These are phyloP conservation scores for Sinella curviseta DNA, from an alignment of 1,140 invertebrate genomes.

Conservation along the genomic window DNA sequence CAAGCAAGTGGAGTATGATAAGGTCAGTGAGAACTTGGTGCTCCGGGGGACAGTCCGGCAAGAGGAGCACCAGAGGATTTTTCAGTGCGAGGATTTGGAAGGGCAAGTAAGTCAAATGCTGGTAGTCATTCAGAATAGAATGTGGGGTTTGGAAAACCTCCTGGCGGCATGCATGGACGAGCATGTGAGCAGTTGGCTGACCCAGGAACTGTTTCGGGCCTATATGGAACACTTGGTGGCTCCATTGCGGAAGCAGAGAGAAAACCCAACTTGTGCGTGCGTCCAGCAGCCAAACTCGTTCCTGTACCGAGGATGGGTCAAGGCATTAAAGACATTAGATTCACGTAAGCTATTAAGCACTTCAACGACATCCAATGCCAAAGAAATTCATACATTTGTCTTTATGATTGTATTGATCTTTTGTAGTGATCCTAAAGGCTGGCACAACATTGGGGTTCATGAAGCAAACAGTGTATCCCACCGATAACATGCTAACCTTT, in stretches of 20 bases:
- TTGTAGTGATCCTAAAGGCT: conserved; percentile 28
- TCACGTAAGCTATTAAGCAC: conserved; percentile 8
- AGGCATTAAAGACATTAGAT: conserved; percentile 4
- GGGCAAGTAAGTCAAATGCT: conserved; percentile 27
- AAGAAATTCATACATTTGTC: neutral
- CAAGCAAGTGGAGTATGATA: conserved; percentile 23
- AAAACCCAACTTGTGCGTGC: conserved; percentile 31
- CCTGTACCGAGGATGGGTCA: conserved; percentile 15
- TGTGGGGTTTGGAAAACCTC: conserved; percentile 46
- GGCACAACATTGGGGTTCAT: conserved; percentile 39
- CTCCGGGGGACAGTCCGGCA: conserved; percentile 16
- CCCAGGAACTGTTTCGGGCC: conserved; percentile 41
- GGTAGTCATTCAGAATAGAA: conserved; percentile 35
- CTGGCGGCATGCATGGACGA: conserved; percentile 35
- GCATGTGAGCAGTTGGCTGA: conserved; percentile 34
- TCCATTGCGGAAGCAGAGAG: conserved; percentile 31
- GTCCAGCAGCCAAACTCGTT: conserved; percentile 22
- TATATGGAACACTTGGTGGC: conserved; percentile 40
- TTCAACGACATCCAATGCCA: neutral
- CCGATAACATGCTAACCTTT: conserved; percentile 17
- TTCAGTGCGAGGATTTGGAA: conserved; percentile 16
- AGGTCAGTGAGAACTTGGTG: conserved; percentile 23
- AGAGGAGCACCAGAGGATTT: conserved; percentile 31
- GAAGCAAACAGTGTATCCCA: conserved; percentile 23
- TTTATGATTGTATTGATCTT: conserved; percentile 1